Conservation (phyloP, 2,888 invertebrate species). For the Caenorhabditis parvicauda region DNA sequence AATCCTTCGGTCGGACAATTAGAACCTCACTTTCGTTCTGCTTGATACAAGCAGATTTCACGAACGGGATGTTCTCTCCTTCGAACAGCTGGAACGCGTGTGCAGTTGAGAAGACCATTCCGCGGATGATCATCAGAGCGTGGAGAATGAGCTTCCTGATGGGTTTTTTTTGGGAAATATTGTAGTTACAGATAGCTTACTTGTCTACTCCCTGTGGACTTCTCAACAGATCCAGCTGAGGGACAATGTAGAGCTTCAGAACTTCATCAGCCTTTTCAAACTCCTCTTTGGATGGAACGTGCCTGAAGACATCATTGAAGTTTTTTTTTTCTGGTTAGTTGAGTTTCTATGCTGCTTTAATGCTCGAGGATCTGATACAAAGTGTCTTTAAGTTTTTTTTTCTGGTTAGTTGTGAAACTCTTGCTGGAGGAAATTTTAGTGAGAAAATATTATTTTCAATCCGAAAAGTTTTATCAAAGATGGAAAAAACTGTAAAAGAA, state of each 20-base stretch:
- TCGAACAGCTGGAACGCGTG: constrained; percentile 74
- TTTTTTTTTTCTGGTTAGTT: too few species aligned
- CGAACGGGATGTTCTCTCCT: constrained; percentile 67
- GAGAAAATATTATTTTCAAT: too few species aligned
- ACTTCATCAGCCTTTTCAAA: constrained; percentile 72
- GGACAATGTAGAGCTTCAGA: constrained; percentile 68
- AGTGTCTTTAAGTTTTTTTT: constrained; percentile 15
- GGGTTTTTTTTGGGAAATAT: not conserved
- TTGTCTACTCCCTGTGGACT: constrained; percentile 64
- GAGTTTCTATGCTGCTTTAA: too few species aligned
- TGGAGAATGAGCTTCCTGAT: constrained; percentile 73
- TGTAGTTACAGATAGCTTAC: constrained; percentile 12
- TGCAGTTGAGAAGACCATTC: constrained; percentile 72
- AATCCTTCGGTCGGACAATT: constrained; percentile 20
- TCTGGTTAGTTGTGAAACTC: not conserved
- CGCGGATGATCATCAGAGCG: constrained; percentile 73
- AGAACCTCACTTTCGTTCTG: constrained; percentile 7
- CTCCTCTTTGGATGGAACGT: constrained; percentile 73
- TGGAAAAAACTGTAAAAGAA: too few species aligned
- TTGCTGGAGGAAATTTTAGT: too few species aligned
- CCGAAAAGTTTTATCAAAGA: too few species aligned
- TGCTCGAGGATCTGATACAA: constrained; percentile 72
- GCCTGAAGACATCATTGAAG: too few species aligned
- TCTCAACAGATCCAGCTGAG: constrained; percentile 71
- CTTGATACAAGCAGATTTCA: constrained; percentile 41